These are phyloP conservation scores for Kradibia gibbosae DNA, from an alignment of 1,140 invertebrate species.

Conservation along the genomic window DNA sequence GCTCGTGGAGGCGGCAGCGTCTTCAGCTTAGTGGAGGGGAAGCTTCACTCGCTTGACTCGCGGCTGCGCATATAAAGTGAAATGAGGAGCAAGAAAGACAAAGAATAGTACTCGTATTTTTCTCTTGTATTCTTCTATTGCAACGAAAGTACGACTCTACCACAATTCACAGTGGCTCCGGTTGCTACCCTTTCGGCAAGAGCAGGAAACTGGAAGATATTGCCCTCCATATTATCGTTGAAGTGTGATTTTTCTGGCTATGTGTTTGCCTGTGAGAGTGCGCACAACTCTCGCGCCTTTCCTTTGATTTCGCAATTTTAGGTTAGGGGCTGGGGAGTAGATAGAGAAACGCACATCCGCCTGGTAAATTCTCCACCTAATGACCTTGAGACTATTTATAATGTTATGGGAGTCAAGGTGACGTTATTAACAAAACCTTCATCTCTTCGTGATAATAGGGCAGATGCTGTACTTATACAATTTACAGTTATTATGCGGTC, in stretches of 20 bases:
- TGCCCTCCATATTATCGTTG: not conserved
- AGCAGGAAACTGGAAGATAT: not conserved
- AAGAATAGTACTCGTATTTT: not conserved
- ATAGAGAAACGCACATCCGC: too few species aligned
- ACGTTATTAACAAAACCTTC: not conserved
- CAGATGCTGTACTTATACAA: not conserved
- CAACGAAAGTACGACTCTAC: not conserved
- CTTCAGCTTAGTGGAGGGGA: not conserved
- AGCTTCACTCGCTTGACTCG: slow-evolving; percentile 42
- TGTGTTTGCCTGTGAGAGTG: not conserved
- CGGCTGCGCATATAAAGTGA: too few species aligned
- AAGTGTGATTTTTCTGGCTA: not conserved
- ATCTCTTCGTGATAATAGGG: not conserved
- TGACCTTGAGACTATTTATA: slow-evolving; percentile 34
- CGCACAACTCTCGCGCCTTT: not conserved
- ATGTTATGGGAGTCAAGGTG: not conserved
- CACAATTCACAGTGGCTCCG: too few species aligned
- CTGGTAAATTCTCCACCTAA: too few species aligned
- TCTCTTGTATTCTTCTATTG: not conserved
- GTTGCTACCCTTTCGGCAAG: too few species aligned
- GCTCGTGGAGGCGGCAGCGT: not conserved
- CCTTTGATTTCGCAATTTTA: slow-evolving; percentile 17
- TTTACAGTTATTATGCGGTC: too few species aligned
- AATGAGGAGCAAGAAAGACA: too few species aligned
- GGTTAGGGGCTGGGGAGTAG: too few species aligned